A percentile compares a stretch with the other conserved stretches of the same genome.
These are phyloP conservation scores for Pao palembangensis DNA, from an alignment of 2,113 vertebrate genomes.

Conservation along the genomic window DNA sequence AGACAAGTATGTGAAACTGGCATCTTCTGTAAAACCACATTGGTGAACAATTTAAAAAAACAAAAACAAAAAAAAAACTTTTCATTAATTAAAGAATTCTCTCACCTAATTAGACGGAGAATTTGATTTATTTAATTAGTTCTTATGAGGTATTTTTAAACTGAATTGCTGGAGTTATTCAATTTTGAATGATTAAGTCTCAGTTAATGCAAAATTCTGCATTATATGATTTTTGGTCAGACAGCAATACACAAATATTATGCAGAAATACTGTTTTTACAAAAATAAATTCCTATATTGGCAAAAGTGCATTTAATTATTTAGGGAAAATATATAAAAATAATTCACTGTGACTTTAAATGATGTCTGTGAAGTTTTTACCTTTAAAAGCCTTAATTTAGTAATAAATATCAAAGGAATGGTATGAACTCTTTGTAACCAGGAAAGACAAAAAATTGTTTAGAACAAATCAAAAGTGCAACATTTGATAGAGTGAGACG, in stretches of 20 bases:
- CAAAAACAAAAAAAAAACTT: too few species aligned
- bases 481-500: constrained; percentile 62
- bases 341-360: constrained; percentile 39
- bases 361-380: constrained; percentile 34
- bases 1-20: too few species aligned
- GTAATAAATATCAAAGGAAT: constrained; percentile 40
- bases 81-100: too few species aligned
- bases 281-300: background rate
- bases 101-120: too few species aligned
- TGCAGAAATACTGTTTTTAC: background rate
- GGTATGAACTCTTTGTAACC: constrained; percentile 37
- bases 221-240: background rate
- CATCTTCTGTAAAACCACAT: too few species aligned
- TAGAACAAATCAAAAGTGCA: constrained; percentile 50
- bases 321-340: background rate
- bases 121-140: background rate
- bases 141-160: background rate
- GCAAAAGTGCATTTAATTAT: background rate
- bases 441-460: constrained; percentile 49
- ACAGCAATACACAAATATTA: background rate
- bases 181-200: background rate
- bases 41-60: too few species aligned
- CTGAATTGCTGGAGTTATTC: background rate
- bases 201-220: background rate
- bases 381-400: constrained; percentile 27